Conservation (phyloP, 2,888 invertebrate genomes). For the Tortrix viridana region DNA sequence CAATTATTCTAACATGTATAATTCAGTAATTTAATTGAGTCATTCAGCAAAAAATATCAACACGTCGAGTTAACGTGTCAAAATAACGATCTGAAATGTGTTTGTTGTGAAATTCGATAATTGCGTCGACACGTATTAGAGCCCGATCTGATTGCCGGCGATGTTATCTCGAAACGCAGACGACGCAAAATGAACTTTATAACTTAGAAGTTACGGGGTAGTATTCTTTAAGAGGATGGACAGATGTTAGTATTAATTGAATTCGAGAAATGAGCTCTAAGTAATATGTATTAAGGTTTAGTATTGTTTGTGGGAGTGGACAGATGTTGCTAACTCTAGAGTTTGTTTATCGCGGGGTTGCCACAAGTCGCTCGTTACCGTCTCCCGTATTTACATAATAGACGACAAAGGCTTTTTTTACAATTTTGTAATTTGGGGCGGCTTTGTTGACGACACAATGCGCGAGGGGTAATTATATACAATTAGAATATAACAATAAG, state of each 20-base stretch:
- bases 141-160: conserved; percentile 17
- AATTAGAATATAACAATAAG: conserved; percentile 5
- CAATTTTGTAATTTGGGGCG: conserved; percentile 10
- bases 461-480: conserved; percentile 16
- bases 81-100: conserved; percentile 25
- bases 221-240: background rate
- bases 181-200: background rate
- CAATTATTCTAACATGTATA: background rate
- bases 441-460: conserved; percentile 3
- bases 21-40: background rate
- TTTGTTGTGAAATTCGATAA: conserved; percentile 38
- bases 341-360: conserved; percentile 18
- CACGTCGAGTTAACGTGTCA: conserved; percentile 7
- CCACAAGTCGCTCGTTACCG: conserved; percentile 21
- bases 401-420: conserved; percentile 27
- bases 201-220: background rate
- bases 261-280: too few species aligned
- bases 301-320: background rate
- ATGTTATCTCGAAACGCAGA: conserved; percentile 16
- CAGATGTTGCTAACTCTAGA: conserved; percentile 25
- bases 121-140: conserved; percentile 19
- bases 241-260: conserved; percentile 21
- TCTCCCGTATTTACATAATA: conserved; percentile 29
- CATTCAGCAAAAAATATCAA: background rate
- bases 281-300: background rate